Evolutionary conservation across 2,113 vertebrate species (phyloP).

Genomic region (Pluvialis apricaria): DNA sequence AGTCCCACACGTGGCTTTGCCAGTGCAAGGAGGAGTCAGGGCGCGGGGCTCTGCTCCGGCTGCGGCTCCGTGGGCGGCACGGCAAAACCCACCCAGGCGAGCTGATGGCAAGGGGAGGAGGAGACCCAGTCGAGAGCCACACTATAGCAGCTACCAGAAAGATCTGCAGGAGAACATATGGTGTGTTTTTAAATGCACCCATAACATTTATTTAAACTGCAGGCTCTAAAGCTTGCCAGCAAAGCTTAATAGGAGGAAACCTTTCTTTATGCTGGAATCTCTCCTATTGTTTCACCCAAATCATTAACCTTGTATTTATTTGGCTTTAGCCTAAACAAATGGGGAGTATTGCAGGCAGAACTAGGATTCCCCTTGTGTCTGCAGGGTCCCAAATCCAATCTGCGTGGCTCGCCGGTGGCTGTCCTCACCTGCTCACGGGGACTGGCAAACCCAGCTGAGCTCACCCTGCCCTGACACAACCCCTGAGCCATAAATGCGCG

Average conservation of each 20-base stretch:
- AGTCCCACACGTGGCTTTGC: neutral
- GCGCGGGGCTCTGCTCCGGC: neutral
- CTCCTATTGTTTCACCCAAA: neutral
- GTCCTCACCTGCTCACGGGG: neutral
- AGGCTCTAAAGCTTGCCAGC: slow-evolving; percentile 17
- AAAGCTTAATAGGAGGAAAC: slow-evolving; percentile 9
- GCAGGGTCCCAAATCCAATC: neutral
- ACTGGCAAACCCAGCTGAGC: neutral
- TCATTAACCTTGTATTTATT: neutral
- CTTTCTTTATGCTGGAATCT: neutral
- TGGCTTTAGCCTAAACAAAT: neutral
- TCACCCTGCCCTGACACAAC: neutral
- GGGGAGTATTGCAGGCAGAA: neutral
- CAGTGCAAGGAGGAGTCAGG: fast-evolving
- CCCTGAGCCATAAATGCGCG: neutral
- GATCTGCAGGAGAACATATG: slow-evolving; percentile 22
- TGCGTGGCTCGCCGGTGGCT: fast-evolving
- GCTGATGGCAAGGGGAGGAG: neutral
- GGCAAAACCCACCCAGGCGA: neutral
- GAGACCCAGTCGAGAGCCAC: neutral
- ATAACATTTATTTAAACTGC: slow-evolving; percentile 61
- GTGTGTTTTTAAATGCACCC: slow-evolving; percentile 38
- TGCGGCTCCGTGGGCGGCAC: neutral
- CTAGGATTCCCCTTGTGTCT: neutral
- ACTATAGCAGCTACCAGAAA: neutral